phyloP scores from a whole-genome alignment of 30 jellyfish, hydroid and myxozoan genomes.

The Aurelia sp. region DNA sequence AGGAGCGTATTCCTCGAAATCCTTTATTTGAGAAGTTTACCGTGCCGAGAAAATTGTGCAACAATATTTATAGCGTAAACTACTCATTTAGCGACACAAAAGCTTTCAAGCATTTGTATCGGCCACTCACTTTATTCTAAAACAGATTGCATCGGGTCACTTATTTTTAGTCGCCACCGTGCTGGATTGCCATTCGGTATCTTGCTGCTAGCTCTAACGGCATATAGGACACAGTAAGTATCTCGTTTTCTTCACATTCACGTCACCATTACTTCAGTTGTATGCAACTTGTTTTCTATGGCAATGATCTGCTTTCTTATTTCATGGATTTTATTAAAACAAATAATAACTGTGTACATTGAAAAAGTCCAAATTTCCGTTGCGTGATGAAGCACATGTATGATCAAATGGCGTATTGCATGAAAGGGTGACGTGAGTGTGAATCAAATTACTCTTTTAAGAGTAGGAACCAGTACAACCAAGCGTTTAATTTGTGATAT shows the following conservation, averaged over 20 bases:
- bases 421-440: background rate
- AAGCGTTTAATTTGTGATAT: background rate
- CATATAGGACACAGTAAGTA: background rate
- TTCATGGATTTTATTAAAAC: background rate
- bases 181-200: background rate
- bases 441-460: background rate
- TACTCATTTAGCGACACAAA: too few species aligned
- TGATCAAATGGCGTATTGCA: background rate
- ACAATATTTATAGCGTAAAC: too few species aligned
- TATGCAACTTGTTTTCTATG: background rate
- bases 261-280: too few species aligned
- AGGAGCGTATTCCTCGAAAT: too few species aligned
- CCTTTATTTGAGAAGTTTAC: too few species aligned
- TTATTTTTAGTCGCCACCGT: too few species aligned
- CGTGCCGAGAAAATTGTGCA: too few species aligned
- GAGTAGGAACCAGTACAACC: background rate
- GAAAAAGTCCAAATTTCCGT: too few species aligned
- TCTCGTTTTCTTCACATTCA: slow-evolving; percentile 8
- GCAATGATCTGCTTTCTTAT: background rate
- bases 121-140: too few species aligned
- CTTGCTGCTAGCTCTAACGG: background rate
- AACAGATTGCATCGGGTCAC: too few species aligned
- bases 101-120: too few species aligned
- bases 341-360: too few species aligned
- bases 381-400: background rate